Evolutionary conservation across 2,113 vertebrate species (phyloP), one percentile per base, ranked within the genome.

Genomic region (Entomyzon cyanotis): DNA sequence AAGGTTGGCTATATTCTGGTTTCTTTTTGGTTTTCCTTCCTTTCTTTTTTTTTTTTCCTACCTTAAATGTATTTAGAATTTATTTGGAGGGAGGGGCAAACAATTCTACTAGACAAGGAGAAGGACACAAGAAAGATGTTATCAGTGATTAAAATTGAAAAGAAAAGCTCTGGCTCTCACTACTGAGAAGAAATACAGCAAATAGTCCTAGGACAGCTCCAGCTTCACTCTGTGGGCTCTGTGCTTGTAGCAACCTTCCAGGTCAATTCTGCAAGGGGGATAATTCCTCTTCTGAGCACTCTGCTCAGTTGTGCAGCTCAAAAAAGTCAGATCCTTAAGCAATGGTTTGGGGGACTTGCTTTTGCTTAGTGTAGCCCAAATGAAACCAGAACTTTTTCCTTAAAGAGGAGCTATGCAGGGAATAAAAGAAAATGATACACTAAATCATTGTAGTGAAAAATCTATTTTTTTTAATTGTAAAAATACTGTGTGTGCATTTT

Each of bases 1-100:
- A 98, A 96, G 95, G 97, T 98, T 98, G 98, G 97, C 97, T 98
- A 98, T 96, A 98, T 68, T 91, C 94, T 94, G 74, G 96, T 86
- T 97, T 96, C 86, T 89, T 94, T 71, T 96, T 94, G 92, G 33
- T 70, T 89, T 94, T 84, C 27, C 88, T 94, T 97, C 75, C 71
- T 81, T 78, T 71, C 69, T 84, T 89, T 55, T 77, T 69, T 77
- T 75, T 37, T 37, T 77, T 75, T 37, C 10, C 23, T 14, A 76
- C 55, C 25, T 75, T 74, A 33, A 90, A 53, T 86, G 59, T 35
- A 69, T 27, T 33, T 50, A 62, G 79, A 64, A 30, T 47, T 69
- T 30, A 69, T 44, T 37, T 85, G 18, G 41, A 62, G 41, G 24
- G 31, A 12, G 13, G 22, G 47, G 31, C 4, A 42, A 59, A 76